These are phyloP conservation scores for Tachysurus fulvidraco DNA, from an alignment of 2,113 vertebrate species.

Conservation along the genomic window DNA sequence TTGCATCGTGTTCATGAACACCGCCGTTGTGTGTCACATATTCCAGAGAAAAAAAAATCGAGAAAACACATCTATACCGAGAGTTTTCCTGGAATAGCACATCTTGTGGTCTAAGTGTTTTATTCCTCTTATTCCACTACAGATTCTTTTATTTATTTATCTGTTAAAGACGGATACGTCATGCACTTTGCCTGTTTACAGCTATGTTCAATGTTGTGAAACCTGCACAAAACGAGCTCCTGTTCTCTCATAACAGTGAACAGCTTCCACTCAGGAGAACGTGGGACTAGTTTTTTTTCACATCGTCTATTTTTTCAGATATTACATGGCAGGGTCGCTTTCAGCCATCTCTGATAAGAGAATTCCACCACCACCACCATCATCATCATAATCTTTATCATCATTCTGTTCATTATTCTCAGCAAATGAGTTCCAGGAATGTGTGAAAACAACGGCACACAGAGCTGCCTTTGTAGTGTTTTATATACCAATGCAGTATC, in stretches of 20 bases:
- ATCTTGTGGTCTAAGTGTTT: not conserved
- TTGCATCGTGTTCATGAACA: not conserved
- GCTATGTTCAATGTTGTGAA: not conserved
- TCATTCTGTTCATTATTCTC: not conserved
- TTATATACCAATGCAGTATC: not conserved
- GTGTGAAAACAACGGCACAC: not conserved
- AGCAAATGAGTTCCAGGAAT: not conserved
- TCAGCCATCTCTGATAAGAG: not conserved
- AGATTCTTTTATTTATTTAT: not conserved
- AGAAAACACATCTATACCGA: not conserved
- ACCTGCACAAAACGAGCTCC: not conserved
- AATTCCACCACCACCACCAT: not conserved
- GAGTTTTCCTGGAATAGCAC: not conserved
- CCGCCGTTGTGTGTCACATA: not conserved
- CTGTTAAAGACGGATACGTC: not conserved
- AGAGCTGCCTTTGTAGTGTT: not conserved
- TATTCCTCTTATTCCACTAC: not conserved
- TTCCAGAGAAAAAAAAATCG: not conserved
- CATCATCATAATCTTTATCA: not conserved
- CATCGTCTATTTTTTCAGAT: not conserved
- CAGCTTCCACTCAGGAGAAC: not conserved
- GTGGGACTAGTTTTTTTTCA: not conserved
- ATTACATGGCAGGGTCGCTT: not conserved
- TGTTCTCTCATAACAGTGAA: not conserved
- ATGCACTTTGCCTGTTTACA: not conserved